Evolutionary conservation across 2,888 invertebrate species (phyloP), one percentile per base, ranked within the genome.

Genomic region (Stramonita haemastoma): DNA sequence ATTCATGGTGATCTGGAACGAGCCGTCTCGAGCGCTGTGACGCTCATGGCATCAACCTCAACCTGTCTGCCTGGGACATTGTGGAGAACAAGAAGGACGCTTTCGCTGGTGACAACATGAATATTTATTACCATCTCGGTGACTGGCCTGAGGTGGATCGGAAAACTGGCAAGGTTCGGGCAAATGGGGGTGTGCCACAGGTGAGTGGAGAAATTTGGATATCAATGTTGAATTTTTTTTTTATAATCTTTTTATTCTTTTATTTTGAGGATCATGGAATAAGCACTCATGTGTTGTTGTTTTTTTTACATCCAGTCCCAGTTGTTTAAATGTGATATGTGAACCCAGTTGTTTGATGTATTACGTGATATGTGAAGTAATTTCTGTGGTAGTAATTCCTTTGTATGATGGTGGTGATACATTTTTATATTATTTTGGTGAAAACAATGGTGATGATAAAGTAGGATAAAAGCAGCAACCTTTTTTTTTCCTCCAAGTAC

Each of bases 1-100:
- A 0, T 94, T 93, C 90, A 89, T 92, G 17, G 92, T 93, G 0
- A 90, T 94, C 0, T 94, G 94, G 94, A 94, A 94, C 86, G 91
- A 92, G 15, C 94, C 94, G 0, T 92, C 94, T 0, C 66, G n/a
- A 86, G 15, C 46, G 79, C 0, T 94, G 94, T 90, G 86, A 91
- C 19, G 73, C 79, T 26, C 90, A 89, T 56, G 93, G 93, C 0
- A 89, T 94, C 0, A 36, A 90, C 29, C 90, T 95, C 0, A 92
- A 94, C 89, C 90, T 95, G 19, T 90, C 92, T 0, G 86, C 92
- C 0, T 95, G 92, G 91, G 93, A 92, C 36, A 95, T 95, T 29
- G 90, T 92, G 11, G 92, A 91, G n/a, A 95, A 95, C 89, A 87
- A 36, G 22, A 90, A 91, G 19, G 92, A 92, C 57, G 84, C 89